Evolutionary conservation across 2,888 invertebrate genomes (phyloP), one percentile per base, ranked within the genome.

Genomic region (Drosophila emarginata): DNA sequence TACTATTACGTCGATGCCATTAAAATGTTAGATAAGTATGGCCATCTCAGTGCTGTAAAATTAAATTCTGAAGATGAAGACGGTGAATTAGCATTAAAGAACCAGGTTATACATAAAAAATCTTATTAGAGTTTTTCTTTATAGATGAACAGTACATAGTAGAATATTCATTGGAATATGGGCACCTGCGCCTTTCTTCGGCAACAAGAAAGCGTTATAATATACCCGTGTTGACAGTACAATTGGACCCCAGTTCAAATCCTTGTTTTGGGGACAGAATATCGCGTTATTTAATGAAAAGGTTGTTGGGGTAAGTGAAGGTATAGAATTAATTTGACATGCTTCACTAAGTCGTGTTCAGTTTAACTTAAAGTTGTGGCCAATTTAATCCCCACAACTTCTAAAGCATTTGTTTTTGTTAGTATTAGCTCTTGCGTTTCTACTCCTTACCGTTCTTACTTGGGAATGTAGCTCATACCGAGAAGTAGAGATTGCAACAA

Each of bases 121-220:
- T 14, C 18, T 23, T 12, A 37, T 32, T 12, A 14, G 21, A 26
- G 57, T 40, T 72, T 72, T 87, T 87, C 68, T 18, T 63, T 72
- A 0, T 51, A 94, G 97, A 97, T 85, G 98, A 98, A 87, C 97
- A 97, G 89, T 99, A 99, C 91, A 98, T 99, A 56, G 96, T 99
- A 2, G 99, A 99, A 91, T 99, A 99, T 93, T 97, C 99, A 0
- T 92, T 99, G 77, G 98, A 99, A 91, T 99, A 99, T 91, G 99
- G 99, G 0, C 97, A 99, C 91, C 93, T 99, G 32, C 94, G 99
- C 0, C 93, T 99, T 4, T 97, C 97, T 2, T 96, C 97, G 0
- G 94, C 95, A 59, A 97, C 98, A 0, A 94, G 99, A 6, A 95
- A 96, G 65, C 94, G 95, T 45, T 93, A 99, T 28, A 97, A 97